A percentile compares a stretch with the other conserved stretches of the same genome.
These are phyloP conservation scores for Caerostris darwini DNA, from an alignment of 1,140 invertebrate genomes.

Conservation along the genomic window DNA sequence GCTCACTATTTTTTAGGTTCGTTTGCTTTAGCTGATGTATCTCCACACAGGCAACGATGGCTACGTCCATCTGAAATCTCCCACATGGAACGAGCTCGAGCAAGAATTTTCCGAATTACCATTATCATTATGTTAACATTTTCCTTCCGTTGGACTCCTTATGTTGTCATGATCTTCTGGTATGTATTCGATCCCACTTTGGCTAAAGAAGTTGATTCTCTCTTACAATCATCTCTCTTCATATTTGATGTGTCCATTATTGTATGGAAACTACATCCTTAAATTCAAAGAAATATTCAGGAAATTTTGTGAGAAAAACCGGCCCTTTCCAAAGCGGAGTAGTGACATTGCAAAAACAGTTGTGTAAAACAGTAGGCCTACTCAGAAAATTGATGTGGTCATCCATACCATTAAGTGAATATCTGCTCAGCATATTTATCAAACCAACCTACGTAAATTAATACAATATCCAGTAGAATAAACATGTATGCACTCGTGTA, in stretches of 20 bases:
- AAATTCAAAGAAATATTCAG: conserved; percentile 67
- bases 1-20: conserved; percentile 41
- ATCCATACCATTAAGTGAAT: no score
- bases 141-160: conserved; percentile 91
- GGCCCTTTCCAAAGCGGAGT: no score
- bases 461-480: no score
- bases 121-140: conserved; percentile 91
- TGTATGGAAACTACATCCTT: conserved; percentile 88
- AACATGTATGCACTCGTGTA: no score
- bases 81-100: conserved; percentile 83
- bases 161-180: conserved; percentile 89
- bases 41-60: conserved; percentile 79
- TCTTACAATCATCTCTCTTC: conserved; percentile 85
- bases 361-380: no score
- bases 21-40: conserved; percentile 67
- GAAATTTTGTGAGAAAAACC: no score
- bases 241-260: conserved; percentile 87
- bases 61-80: conserved; percentile 87
- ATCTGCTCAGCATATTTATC: no score
- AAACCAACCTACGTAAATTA: no score
- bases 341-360: no score
- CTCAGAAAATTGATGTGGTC: no score
- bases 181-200: conserved; percentile 81
- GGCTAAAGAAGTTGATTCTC: conserved; percentile 83
- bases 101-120: conserved; percentile 89